Conservation (phyloP, 1,140 invertebrate species). For the Drosophila sproati region DNA sequence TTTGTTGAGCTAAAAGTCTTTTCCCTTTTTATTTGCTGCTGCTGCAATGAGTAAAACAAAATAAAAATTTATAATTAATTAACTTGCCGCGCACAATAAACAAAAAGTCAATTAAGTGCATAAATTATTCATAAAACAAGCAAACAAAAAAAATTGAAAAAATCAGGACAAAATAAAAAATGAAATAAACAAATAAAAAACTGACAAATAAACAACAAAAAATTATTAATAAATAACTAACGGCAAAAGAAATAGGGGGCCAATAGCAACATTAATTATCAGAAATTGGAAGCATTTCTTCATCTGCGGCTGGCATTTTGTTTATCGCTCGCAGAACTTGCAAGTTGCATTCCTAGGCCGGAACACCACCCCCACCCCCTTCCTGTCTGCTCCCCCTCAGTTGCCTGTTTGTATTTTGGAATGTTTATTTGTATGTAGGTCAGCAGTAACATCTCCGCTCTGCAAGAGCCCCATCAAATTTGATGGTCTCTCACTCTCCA, state of each 20-base stretch:
- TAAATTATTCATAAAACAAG: slow-evolving; percentile 78
- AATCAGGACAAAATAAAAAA: slow-evolving; percentile 60
- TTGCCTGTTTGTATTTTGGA: slow-evolving; percentile 4
- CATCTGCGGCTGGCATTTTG: slow-evolving; percentile 31
- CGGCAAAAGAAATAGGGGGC: not conserved
- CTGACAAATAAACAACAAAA: slow-evolving; percentile 27
- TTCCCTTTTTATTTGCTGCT: slow-evolving; percentile 18
- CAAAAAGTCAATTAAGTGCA: slow-evolving; percentile 80
- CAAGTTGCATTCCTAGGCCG: slow-evolving; percentile 46
- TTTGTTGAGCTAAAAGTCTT: slow-evolving; percentile 43
- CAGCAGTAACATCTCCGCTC: slow-evolving; percentile 50
- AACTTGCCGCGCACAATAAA: slow-evolving; percentile 68
- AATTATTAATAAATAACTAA: not conserved
- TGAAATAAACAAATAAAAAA: slow-evolving; percentile 74
- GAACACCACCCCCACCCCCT: not conserved
- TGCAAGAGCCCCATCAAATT: slow-evolving; percentile 54
- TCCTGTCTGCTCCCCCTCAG: slow-evolving; percentile 9
- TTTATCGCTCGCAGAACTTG: slow-evolving; percentile 51
- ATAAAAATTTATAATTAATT: slow-evolving; percentile 74
- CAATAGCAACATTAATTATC: slow-evolving; percentile 31
- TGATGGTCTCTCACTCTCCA: slow-evolving; percentile 44
- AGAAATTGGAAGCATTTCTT: slow-evolving; percentile 19
- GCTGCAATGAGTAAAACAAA: slow-evolving; percentile 22
- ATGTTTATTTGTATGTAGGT: slow-evolving; percentile 44
- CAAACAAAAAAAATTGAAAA: slow-evolving; percentile 35